phyloP scores from a whole-genome alignment of 2,113 vertebrate genomes.

The Bos indicus region DNA sequence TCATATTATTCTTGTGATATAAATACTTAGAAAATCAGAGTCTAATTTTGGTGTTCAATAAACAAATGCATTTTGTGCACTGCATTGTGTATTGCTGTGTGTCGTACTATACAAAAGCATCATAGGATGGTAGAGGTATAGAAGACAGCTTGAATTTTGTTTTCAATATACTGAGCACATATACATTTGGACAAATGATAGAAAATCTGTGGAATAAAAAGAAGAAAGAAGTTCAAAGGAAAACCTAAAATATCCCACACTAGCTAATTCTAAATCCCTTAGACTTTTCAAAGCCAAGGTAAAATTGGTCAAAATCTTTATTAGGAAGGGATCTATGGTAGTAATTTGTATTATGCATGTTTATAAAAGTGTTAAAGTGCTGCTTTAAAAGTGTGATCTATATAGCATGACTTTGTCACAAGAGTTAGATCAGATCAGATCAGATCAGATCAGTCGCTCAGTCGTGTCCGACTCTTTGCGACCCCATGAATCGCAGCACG shows the following conservation, averaged over 20 bases:
- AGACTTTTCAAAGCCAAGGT: background rate
- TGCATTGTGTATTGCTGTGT: background rate
- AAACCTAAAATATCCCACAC: background rate
- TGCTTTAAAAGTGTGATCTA: background rate
- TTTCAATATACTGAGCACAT: background rate
- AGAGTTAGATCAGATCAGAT: background rate
- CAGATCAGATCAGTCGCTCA: too few species aligned
- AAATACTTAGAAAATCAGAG: background rate
- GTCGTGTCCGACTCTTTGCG: too few species aligned
- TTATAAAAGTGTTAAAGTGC: background rate
- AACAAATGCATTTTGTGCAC: background rate
- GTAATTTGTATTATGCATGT: background rate
- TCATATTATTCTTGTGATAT: background rate
- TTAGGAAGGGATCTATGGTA: background rate
- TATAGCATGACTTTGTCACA: background rate
- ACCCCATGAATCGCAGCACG: too few species aligned
- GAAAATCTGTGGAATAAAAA: background rate
- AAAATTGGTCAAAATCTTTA: background rate
- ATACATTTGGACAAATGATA: background rate
- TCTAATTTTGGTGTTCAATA: background rate
- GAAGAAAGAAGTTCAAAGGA: background rate
- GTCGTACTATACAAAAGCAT: background rate
- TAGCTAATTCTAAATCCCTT: background rate
- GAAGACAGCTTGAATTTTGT: background rate
- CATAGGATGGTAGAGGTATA: background rate